These are phyloP conservation scores for Propithecus perrieri DNA, from an alignment of 2,797 vertebrate species.

Conservation along the genomic window DNA sequence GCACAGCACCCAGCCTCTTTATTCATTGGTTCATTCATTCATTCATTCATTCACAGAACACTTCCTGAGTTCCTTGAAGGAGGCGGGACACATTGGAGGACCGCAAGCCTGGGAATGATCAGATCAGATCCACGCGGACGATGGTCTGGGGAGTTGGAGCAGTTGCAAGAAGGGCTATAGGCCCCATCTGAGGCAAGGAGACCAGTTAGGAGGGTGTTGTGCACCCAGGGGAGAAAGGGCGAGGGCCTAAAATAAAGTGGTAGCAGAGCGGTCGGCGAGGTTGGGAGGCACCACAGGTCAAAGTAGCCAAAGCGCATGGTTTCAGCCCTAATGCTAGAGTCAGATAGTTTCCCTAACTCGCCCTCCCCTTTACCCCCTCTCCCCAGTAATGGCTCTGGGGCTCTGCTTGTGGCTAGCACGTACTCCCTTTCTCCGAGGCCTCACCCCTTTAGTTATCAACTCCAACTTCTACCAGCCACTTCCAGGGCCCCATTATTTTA, in stretches of 20 bases:
- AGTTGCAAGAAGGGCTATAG: neutral
- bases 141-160: neutral
- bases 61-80: neutral
- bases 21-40: neutral
- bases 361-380: rapidly evolving
- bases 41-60: neutral
- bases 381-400: neutral
- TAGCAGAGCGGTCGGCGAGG: neutral
- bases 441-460: neutral
- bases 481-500: neutral
- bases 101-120: neutral
- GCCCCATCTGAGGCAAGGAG: neutral
- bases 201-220: neutral
- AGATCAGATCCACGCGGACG: neutral
- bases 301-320: neutral
- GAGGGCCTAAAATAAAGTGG: neutral
- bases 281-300: neutral
- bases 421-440: neutral
- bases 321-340: neutral
- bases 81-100: neutral
- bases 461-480: neutral
- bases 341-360: neutral
- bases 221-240: neutral
- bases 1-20: rapidly evolving
- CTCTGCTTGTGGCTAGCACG: neutral